phyloP scores from a whole-genome alignment of 2,888 invertebrate species.

The Aquatica leii region DNA sequence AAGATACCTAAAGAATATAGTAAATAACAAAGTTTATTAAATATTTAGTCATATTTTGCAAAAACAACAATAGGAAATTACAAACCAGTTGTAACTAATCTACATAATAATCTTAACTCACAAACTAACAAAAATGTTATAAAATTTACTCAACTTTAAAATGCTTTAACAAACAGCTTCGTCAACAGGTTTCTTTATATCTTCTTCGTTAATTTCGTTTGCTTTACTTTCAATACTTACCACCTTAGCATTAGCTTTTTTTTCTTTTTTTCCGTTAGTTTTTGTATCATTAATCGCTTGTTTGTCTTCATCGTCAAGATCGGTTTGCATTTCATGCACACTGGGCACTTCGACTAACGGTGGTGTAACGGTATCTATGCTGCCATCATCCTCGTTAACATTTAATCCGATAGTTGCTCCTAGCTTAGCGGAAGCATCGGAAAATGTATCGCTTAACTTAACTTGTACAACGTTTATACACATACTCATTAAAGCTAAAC shows the following conservation, averaged over 20 bases:
- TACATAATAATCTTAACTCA: too few species aligned
- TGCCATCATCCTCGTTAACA: constrained; percentile 73
- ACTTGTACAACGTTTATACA: constrained; percentile 96
- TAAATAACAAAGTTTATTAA: too few species aligned
- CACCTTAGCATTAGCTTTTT: constrained; percentile 22
- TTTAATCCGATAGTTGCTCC: constrained; percentile 84
- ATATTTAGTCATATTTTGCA: too few species aligned
- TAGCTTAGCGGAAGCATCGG: constrained; percentile 83
- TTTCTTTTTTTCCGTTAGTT: constrained; percentile 9
- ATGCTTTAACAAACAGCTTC: constrained; percentile 9
- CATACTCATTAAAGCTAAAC: constrained; percentile 95
- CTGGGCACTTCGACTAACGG: constrained; percentile 51
- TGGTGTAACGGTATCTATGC: constrained; percentile 52
- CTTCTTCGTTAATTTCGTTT: neutral
- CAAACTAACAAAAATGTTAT: too few species aligned
- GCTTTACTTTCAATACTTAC: constrained; percentile 12
- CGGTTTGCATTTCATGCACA: constrained; percentile 44
- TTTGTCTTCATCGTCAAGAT: neutral
- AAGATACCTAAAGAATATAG: too few species aligned
- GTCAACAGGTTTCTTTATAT: constrained; percentile 12
- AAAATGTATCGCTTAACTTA: constrained; percentile 80
- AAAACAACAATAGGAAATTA: too few species aligned
- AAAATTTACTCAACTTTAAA: too few species aligned
- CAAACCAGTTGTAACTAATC: too few species aligned
- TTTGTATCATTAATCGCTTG: neutral